phyloP scores from a whole-genome alignment of 2,113 vertebrate genomes.

The Hemicordylus capensis region DNA sequence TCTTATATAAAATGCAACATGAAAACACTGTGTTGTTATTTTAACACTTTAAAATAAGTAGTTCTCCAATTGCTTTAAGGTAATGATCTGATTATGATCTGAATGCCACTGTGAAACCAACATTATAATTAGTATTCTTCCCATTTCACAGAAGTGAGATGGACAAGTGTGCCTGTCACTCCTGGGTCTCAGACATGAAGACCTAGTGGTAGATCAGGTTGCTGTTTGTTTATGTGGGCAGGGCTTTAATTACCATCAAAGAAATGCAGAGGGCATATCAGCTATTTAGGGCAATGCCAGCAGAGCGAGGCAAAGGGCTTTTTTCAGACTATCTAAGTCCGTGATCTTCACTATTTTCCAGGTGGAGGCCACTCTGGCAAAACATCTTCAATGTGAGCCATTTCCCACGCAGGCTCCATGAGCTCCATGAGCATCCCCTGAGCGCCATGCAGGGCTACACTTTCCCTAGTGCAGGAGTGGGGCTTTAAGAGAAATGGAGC shows the following conservation, averaged over 20 bases:
- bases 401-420: too few relatives aligned
- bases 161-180: neutral
- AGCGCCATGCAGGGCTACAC: too few relatives aligned
- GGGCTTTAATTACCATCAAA: neutral
- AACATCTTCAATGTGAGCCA: too few relatives aligned
- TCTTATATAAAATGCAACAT: neutral
- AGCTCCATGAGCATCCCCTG: too few relatives aligned
- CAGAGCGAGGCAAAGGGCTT: neutral
- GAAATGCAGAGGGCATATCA: neutral
- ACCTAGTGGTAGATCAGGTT: neutral
- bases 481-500: too few relatives aligned
- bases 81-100: neutral
- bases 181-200: neutral
- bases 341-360: too few relatives aligned
- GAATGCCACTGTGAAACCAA: neutral
- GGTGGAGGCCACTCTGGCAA: too few relatives aligned
- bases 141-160: slow-evolving; percentile 9
- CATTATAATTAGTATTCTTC: neutral
- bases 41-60: neutral
- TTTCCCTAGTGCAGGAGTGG: too few relatives aligned
- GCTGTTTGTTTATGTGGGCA: too few relatives aligned
- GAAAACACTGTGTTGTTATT: neutral
- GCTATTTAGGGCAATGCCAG: neutral
- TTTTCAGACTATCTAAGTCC: too few relatives aligned
- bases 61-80: neutral